These are phyloP conservation scores for Stegostoma tigrinum DNA, from an alignment of 2,113 vertebrate genomes.

Conservation along the genomic window DNA sequence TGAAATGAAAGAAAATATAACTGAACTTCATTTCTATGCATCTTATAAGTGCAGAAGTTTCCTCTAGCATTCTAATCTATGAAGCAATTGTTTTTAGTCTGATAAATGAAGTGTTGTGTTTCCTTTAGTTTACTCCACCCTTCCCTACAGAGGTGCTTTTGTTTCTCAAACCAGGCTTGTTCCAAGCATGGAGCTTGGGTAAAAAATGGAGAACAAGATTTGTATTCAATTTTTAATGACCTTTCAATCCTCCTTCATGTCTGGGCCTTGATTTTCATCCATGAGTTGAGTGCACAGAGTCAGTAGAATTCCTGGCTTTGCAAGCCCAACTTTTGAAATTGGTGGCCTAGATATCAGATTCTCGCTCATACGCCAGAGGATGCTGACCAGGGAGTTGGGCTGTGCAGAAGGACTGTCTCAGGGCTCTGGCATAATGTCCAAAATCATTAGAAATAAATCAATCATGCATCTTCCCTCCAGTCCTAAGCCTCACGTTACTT, in stretches of 20 bases:
- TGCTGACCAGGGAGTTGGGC: no score
- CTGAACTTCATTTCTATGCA: neutral
- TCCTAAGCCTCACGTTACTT: no score
- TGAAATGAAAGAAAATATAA: neutral
- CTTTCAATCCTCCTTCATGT: neutral
- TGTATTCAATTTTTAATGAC: neutral
- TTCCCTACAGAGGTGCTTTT: neutral
- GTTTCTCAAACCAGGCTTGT: neutral
- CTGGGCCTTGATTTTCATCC: neutral
- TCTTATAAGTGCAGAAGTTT: neutral
- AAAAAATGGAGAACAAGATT: neutral
- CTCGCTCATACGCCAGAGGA: no score
- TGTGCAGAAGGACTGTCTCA: no score
- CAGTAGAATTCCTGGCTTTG: no score
- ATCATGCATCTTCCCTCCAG: no score
- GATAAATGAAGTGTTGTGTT: neutral
- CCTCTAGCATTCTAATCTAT: neutral
- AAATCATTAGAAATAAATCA: no score
- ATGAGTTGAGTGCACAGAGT: no score
- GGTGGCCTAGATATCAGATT: no score
- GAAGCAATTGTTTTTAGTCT: neutral
- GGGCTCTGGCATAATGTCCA: no score
- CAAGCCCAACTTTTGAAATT: no score
- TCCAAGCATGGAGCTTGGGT: neutral
- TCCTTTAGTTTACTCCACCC: neutral